Evolutionary conservation across 2,113 vertebrate species (phyloP).

Genomic region (Gobio gobio): DNA sequence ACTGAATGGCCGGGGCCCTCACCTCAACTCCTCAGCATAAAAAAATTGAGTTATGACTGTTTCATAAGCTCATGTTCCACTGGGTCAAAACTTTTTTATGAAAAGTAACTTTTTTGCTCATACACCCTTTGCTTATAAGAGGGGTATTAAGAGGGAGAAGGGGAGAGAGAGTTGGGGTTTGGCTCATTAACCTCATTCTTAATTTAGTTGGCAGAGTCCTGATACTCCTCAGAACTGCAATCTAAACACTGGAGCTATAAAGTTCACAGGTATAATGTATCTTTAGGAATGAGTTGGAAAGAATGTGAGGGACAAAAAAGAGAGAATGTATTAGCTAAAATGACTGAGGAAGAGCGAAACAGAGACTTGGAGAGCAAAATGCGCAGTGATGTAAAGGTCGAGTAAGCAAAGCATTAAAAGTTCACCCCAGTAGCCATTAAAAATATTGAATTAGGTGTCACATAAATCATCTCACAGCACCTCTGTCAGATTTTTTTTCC

Average conservation of each 20-base stretch:
- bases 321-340: not conserved
- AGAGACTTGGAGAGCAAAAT: slow-evolving; percentile 2
- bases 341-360: not conserved
- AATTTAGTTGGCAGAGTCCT: slow-evolving; percentile 20
- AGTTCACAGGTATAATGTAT: slow-evolving; percentile 25
- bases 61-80: too few relatives aligned
- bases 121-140: too few relatives aligned
- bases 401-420: slow-evolving; percentile 20
- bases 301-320: not conserved
- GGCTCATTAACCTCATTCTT: not conserved
- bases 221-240: slow-evolving; percentile 9
- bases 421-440: not conserved
- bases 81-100: too few relatives aligned
- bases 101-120: too few relatives aligned
- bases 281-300: not conserved
- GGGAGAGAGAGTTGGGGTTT: not conserved
- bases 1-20: too few relatives aligned
- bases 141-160: not conserved
- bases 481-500: not conserved
- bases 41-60: too few relatives aligned
- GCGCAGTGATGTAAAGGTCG: not conserved
- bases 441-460: slow-evolving; percentile 15
- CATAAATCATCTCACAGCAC: slow-evolving; percentile 22
- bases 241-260: slow-evolving; percentile 21
- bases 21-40: too few relatives aligned